These are phyloP conservation scores for Pyralis farinalis DNA, from an alignment of 2,888 invertebrate genomes.

Conservation along the genomic window DNA sequence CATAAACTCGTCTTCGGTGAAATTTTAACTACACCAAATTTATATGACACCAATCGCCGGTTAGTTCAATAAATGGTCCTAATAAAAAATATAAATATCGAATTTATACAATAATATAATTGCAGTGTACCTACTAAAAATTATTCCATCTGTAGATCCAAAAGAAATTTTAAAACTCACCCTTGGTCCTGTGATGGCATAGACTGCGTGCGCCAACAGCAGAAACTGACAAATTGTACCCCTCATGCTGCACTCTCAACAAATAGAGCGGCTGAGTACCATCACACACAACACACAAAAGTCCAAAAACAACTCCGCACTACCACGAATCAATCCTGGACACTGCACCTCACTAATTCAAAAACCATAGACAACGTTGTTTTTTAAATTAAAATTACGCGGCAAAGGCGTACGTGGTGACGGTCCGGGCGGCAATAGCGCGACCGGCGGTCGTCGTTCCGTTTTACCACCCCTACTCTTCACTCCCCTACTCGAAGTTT, in stretches of 20 bases:
- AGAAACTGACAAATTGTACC: slow-evolving; percentile 60
- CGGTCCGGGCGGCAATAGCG: slow-evolving; percentile 57
- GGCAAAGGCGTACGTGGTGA: slow-evolving; percentile 54
- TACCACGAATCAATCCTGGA: slow-evolving; percentile 36
- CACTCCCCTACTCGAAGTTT: slow-evolving; percentile 63
- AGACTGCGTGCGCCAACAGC: slow-evolving; percentile 71
- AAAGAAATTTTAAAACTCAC: slow-evolving; percentile 41
- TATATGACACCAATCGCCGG: too few species aligned
- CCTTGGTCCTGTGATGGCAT: slow-evolving; percentile 75
- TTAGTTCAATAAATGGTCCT: too few species aligned
- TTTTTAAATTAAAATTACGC: slow-evolving; percentile 27
- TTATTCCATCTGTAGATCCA: too few species aligned
- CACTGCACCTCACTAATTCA: slow-evolving; percentile 39
- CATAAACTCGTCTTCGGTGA: too few species aligned
- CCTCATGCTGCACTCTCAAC: slow-evolving; percentile 72
- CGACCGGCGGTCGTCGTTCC: slow-evolving; percentile 50
- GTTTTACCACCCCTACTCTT: slow-evolving; percentile 78
- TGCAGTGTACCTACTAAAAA: too few species aligned
- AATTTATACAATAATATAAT: too few species aligned
- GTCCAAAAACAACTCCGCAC: slow-evolving; percentile 38
- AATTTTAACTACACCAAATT: too few species aligned
- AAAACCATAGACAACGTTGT: slow-evolving; percentile 25
- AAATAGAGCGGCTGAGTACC: slow-evolving; percentile 67
- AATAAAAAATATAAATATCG: too few species aligned
- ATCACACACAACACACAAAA: slow-evolving; percentile 70